A percentile compares a stretch with the other conserved stretches of the same genome.
phyloP scores from a whole-genome alignment of 2,113 vertebrate species.

The Emydocephalus ijimae region DNA sequence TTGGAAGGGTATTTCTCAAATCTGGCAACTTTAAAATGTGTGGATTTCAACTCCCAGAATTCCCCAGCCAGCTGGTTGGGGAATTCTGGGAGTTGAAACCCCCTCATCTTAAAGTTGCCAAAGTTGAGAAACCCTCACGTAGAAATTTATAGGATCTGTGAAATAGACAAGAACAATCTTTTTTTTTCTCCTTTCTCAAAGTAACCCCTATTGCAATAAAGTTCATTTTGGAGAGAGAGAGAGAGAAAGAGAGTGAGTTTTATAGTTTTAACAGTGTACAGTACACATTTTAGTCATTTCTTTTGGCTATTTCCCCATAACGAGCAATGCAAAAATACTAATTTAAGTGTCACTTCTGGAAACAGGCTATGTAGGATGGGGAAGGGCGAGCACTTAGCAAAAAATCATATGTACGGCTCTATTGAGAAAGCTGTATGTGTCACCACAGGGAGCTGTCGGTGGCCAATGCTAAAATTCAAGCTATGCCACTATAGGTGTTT shows the following conservation, averaged over 20 bases:
- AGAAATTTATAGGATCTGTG: neutral
- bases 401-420: slow-evolving; percentile 57
- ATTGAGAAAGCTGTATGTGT: slow-evolving; percentile 58
- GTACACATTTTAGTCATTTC: neutral
- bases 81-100: neutral
- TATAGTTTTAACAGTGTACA: neutral
- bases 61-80: neutral
- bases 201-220: neutral
- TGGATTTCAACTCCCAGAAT: neutral
- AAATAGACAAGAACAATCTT: neutral
- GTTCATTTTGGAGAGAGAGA: neutral
- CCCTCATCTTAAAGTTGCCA: neutral
- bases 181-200: neutral
- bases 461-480: slow-evolving; percentile 69
- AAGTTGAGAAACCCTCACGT: neutral
- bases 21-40: neutral
- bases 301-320: neutral
- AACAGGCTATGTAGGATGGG: slow-evolving; percentile 14
- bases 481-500: slow-evolving; percentile 69
- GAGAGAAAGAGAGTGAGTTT: neutral
- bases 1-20: neutral
- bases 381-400: slow-evolving; percentile 63
- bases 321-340: slow-evolving; percentile 9
- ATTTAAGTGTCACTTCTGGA: slow-evolving; percentile 33
- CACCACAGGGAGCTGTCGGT: slow-evolving; percentile 63